Evolutionary conservation across 2,888 invertebrate genomes (phyloP).

Genomic region (Lithosia quadra): DNA sequence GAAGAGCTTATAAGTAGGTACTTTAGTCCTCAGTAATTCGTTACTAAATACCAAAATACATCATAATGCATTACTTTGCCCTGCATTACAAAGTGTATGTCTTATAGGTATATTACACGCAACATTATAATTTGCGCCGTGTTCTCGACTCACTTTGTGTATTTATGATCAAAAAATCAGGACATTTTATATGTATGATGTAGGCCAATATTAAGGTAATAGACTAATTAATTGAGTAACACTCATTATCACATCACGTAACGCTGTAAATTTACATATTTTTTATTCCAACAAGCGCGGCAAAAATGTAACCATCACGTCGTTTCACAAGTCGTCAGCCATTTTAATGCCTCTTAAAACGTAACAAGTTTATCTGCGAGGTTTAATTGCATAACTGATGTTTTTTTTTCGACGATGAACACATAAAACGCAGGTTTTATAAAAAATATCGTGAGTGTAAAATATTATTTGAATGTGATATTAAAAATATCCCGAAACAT

Average conservation of each 20-base stretch:
- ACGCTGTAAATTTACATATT: conserved; percentile 41
- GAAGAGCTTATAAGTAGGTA: too few relatives aligned
- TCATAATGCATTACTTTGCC: too few relatives aligned
- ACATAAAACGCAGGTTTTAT: conserved; percentile 36
- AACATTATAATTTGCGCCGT: too few relatives aligned
- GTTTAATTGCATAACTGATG: conserved; percentile 61
- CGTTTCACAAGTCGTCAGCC: conserved; percentile 55
- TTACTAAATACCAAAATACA: too few relatives aligned
- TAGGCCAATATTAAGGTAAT: not conserved
- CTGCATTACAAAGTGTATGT: too few relatives aligned
- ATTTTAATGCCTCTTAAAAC: conserved; percentile 58
- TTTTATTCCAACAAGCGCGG: conserved; percentile 39
- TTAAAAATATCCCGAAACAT: conserved; percentile 14
- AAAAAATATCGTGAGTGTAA: conserved; percentile 21
- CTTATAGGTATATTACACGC: too few relatives aligned
- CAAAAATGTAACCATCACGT: conserved; percentile 55
- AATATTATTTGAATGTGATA: conserved; percentile 23
- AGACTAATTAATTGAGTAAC: conserved; percentile 49
- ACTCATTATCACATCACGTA: conserved; percentile 57
- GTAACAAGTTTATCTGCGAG: conserved; percentile 62
- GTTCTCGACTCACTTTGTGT: not conserved
- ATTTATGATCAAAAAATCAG: not conserved
- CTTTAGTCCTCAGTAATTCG: too few relatives aligned
- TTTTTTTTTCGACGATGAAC: conserved; percentile 41
- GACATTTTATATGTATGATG: not conserved